phyloP scores from a whole-genome alignment of 2,797 vertebrate species.

The Glyptemys insculpta region DNA sequence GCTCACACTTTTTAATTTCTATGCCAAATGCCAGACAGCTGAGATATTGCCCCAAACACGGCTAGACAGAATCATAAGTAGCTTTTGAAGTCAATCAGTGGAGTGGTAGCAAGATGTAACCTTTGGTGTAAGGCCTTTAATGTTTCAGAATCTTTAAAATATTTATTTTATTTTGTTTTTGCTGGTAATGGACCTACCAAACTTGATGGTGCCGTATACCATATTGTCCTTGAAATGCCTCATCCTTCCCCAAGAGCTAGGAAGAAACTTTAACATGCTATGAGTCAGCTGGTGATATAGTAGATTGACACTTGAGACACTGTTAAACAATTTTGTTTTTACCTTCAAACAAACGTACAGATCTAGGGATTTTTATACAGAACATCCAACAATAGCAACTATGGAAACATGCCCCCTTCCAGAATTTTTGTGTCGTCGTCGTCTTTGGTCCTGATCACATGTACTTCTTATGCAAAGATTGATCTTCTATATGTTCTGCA shows the following conservation, averaged over 20 bases:
- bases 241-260: neutral
- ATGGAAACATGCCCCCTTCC: neutral
- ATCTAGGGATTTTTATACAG: neutral
- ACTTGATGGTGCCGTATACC: neutral
- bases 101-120: neutral
- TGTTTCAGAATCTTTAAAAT: neutral
- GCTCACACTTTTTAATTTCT: neutral
- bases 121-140: neutral
- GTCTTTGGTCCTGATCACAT: neutral
- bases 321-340: neutral
- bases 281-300: neutral
- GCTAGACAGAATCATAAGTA: neutral
- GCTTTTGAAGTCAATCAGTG: neutral
- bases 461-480: neutral
- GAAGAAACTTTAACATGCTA: neutral
- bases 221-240: neutral
- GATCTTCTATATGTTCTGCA: rapidly evolving
- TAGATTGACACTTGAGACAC: neutral
- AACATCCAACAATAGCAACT: neutral
- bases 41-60: neutral
- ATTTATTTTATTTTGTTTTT: neutral
- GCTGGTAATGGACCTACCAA: neutral
- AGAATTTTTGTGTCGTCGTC: neutral
- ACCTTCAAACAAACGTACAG: neutral
- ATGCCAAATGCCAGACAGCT: neutral